phyloP scores from a whole-genome alignment of 2,797 vertebrate genomes.

The Pseudomugil tenellus region DNA sequence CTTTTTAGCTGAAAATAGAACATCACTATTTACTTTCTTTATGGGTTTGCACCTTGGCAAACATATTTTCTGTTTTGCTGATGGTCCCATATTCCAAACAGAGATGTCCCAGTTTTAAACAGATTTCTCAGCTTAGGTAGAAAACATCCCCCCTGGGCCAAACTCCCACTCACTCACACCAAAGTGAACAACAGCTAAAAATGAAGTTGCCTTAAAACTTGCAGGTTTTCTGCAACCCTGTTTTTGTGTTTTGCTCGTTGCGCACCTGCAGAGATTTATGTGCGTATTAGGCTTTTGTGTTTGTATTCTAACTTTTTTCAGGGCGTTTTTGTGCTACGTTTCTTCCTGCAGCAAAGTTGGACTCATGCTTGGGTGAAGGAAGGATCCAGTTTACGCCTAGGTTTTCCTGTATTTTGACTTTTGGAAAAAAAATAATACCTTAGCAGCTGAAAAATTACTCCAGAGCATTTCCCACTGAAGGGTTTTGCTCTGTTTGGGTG shows the following conservation, averaged over 20 bases:
- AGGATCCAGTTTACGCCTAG: conserved; percentile 35
- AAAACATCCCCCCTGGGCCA: conserved; percentile 73
- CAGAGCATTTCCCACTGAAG: conserved; percentile 25
- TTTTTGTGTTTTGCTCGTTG: conserved; percentile 58
- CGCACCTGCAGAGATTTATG: conserved; percentile 66
- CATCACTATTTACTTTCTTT: conserved; percentile 8
- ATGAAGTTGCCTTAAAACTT: conserved; percentile 62
- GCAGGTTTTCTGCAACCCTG: conserved; percentile 28
- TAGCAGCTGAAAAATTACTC: conserved; percentile 24
- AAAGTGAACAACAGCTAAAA: conserved; percentile 63
- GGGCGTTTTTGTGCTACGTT: conserved; percentile 25
- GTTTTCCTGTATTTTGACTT: conserved; percentile 17
- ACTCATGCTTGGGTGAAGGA: conserved; percentile 15
- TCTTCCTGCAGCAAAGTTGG: conserved; percentile 24
- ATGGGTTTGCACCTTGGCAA: conserved; percentile 34
- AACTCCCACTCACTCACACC: conserved; percentile 69
- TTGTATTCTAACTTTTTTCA: conserved; percentile 56
- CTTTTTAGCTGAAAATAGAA: conserved; percentile 13
- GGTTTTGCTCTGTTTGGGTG: conserved; percentile 40
- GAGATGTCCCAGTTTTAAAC: conserved; percentile 78
- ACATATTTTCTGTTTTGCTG: conserved; percentile 37
- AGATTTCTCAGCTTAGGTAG: conserved; percentile 68
- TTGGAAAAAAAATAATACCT: conserved; percentile 33
- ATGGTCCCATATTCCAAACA: conserved; percentile 55
- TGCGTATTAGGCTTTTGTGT: conserved; percentile 32